Evolutionary conservation across 2,888 invertebrate genomes (phyloP).

Genomic region (Cremastinae sp.): DNA sequence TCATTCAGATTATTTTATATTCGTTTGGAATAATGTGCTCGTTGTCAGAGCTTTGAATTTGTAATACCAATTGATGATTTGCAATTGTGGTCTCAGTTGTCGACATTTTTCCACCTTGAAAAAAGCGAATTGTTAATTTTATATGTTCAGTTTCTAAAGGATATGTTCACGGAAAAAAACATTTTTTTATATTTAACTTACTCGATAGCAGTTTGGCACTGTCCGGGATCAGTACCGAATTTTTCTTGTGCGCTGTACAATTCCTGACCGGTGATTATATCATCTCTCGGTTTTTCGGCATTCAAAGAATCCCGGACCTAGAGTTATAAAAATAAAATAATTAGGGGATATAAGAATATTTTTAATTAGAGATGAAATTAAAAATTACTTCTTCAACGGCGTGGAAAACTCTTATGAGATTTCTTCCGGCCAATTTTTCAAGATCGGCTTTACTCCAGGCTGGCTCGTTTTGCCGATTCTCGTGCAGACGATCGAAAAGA

Average conservation of each 20-base stretch:
- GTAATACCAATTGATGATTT: too few relatives aligned
- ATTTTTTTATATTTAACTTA: conserved; percentile 58
- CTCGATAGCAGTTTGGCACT: conserved; percentile 73
- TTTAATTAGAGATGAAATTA: not conserved
- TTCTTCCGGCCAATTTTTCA: conserved; percentile 80
- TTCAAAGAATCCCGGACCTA: conserved; percentile 70
- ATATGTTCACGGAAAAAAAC: not conserved
- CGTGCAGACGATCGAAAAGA: conserved; percentile 80
- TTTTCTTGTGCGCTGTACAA: conserved; percentile 66
- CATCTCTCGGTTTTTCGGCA: conserved; percentile 65
- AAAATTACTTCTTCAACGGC: conserved; percentile 73
- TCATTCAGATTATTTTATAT: too few relatives aligned
- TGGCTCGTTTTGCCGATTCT: conserved; percentile 65
- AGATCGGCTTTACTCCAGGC: conserved; percentile 80
- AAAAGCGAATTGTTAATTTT: not conserved
- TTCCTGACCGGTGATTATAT: conserved; percentile 67
- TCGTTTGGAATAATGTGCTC: too few relatives aligned
- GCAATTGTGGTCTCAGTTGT: too few relatives aligned
- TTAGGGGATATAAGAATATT: conserved; percentile 46
- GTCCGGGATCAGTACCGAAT: conserved; percentile 65
- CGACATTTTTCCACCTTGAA: not conserved
- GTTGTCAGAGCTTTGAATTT: too few relatives aligned
- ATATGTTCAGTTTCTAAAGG: too few relatives aligned
- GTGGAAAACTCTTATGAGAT: conserved; percentile 80
- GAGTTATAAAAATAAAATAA: conserved; percentile 16